phyloP scores from a whole-genome alignment of 2,797 vertebrate species.

The Podarcis siculus region DNA sequence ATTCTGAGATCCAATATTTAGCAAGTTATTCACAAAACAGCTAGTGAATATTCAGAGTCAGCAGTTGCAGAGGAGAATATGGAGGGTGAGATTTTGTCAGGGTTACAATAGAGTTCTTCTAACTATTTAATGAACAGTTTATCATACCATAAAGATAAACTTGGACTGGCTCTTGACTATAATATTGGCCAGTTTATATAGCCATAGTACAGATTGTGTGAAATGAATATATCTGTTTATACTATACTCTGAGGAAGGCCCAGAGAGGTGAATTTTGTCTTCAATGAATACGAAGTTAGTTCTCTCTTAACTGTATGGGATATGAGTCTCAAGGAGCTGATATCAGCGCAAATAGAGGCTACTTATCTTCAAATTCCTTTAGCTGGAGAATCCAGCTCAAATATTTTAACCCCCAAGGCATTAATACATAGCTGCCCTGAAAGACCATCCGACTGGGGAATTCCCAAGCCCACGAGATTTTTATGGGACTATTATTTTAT shows the following conservation, averaged over 20 bases:
- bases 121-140: background rate
- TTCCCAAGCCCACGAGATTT: conserved; percentile 25
- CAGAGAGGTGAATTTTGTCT: conserved; percentile 17
- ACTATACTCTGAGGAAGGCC: background rate
- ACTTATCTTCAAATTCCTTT: background rate
- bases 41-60: background rate
- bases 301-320: background rate
- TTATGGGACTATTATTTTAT: conserved; percentile 20
- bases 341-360: conserved; percentile 26
- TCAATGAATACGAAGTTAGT: background rate
- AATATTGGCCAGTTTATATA: background rate
- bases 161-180: background rate
- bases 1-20: background rate
- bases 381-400: background rate
- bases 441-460: conserved; percentile 21
- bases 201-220: no score
- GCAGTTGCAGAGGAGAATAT: background rate
- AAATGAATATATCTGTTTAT: background rate
- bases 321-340: background rate
- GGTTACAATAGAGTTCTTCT: background rate
- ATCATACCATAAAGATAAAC: background rate
- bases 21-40: background rate
- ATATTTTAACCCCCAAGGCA: conserved; percentile 1
- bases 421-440: conserved; percentile 21
- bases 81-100: background rate